These are phyloP conservation scores for Gari tellinella DNA, from an alignment of 2,888 invertebrate genomes.

Conservation along the genomic window DNA sequence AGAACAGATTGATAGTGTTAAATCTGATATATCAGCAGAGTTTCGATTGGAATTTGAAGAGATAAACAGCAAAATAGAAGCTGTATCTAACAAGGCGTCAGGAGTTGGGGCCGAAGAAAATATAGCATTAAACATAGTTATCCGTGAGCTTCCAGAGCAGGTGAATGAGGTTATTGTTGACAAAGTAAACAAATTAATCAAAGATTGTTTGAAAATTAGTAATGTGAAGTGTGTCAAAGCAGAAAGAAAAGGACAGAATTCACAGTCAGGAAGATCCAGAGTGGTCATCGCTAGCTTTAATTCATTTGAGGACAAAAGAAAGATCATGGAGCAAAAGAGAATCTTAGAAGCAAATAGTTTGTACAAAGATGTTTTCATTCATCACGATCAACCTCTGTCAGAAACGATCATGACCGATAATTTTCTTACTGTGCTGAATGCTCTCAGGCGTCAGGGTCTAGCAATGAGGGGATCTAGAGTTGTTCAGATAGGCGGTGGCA, in stretches of 20 bases:
- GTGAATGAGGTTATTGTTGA: neutral
- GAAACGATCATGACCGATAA: neutral
- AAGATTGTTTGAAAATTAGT: neutral
- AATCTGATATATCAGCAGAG: no score
- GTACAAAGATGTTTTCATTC: slow-evolving; percentile 4
- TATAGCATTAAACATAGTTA: slow-evolving; percentile 7
- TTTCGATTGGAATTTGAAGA: no score
- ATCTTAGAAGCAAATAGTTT: neutral
- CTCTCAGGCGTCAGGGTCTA: neutral
- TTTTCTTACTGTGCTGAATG: neutral
- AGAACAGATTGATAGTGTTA: no score
- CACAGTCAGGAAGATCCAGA: neutral
- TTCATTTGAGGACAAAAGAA: neutral
- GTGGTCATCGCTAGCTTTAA: neutral
- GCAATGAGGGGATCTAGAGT: slow-evolving; percentile 8
- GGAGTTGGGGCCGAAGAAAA: neutral
- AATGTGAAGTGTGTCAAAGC: neutral
- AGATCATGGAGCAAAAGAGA: neutral
- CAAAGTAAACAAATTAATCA: neutral
- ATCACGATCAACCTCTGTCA: neutral
- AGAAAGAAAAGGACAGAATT: neutral
- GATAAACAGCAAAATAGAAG: no score
- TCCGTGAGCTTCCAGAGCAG: neutral
- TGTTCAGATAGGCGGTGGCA: neutral
- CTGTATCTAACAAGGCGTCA: no score